A percentile compares a stretch with the other conserved stretches of the same genome.
phyloP scores from a whole-genome alignment of 2,797 vertebrate genomes.

The Poecile montanus region DNA sequence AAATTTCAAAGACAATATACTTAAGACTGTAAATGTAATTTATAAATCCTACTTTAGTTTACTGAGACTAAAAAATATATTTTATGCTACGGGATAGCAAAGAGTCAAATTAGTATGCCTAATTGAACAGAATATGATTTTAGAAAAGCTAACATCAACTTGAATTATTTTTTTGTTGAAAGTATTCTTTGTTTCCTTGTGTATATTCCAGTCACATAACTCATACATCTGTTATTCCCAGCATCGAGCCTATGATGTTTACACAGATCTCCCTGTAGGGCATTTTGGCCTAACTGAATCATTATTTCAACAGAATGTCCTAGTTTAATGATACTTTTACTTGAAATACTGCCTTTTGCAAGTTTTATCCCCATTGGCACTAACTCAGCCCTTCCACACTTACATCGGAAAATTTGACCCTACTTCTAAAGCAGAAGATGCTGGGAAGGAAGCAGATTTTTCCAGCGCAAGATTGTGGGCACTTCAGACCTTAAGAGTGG shows the following conservation, averaged over 20 bases:
- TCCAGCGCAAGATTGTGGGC: background rate
- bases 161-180: background rate
- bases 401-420: background rate
- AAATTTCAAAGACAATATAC: background rate
- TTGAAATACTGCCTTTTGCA: slow-evolving; percentile 38
- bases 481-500: background rate
- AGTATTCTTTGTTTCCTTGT: background rate
- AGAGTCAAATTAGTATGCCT: background rate
- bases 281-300: slow-evolving; percentile 42
- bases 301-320: slow-evolving; percentile 37
- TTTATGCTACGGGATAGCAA: background rate
- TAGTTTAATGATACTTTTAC: slow-evolving; percentile 16
- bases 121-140: background rate
- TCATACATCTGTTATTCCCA: slow-evolving; percentile 26
- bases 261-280: slow-evolving; percentile 36
- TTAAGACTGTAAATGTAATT: background rate
- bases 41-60: background rate
- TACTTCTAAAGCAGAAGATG: background rate
- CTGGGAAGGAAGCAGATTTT: background rate
- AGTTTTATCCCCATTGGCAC: background rate
- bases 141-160: background rate
- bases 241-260: background rate
- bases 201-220: slow-evolving; percentile 28
- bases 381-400: background rate
- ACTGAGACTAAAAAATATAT: background rate